Conservation (phyloP, 2,888 invertebrate species). For the Pachliopta kotzebuea region DNA sequence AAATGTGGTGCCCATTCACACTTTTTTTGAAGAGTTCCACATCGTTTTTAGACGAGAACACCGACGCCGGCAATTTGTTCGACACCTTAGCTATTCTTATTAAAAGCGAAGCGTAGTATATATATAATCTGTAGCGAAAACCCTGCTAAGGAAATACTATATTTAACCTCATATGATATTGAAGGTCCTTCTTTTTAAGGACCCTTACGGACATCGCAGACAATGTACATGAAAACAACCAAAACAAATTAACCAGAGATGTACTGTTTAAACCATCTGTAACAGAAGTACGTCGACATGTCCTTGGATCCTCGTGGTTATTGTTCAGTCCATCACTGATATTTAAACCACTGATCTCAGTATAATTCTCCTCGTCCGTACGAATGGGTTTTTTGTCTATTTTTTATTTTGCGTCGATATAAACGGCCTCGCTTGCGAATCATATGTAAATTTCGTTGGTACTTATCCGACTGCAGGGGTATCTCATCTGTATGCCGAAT, state of each 20-base stretch:
- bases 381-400: conserved; percentile 26
- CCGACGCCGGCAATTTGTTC: too few relatives aligned
- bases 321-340: conserved; percentile 29
- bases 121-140: too few relatives aligned
- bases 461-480: conserved; percentile 13
- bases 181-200: too few relatives aligned
- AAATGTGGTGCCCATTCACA: too few relatives aligned
- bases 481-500: conserved; percentile 22
- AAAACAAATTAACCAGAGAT: neutral
- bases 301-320: conserved; percentile 10
- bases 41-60: too few relatives aligned
- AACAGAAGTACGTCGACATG: conserved; percentile 7
- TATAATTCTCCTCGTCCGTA: conserved; percentile 22
- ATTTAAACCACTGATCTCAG: conserved; percentile 25
- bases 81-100: too few relatives aligned
- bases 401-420: conserved; percentile 24
- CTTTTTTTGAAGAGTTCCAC: too few relatives aligned
- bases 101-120: too few relatives aligned
- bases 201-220: neutral
- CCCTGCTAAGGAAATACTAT: too few relatives aligned
- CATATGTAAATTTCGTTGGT: conserved; percentile 25
- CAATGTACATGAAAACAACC: conserved; percentile 1
- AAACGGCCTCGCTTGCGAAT: conserved; percentile 16
- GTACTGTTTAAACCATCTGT: neutral
- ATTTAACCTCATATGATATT: too few relatives aligned